A percentile compares a stretch with the other conserved stretches of the same genome.
Conservation (phyloP, 2,888 invertebrate genomes). For the Arenicola marina region DNA sequence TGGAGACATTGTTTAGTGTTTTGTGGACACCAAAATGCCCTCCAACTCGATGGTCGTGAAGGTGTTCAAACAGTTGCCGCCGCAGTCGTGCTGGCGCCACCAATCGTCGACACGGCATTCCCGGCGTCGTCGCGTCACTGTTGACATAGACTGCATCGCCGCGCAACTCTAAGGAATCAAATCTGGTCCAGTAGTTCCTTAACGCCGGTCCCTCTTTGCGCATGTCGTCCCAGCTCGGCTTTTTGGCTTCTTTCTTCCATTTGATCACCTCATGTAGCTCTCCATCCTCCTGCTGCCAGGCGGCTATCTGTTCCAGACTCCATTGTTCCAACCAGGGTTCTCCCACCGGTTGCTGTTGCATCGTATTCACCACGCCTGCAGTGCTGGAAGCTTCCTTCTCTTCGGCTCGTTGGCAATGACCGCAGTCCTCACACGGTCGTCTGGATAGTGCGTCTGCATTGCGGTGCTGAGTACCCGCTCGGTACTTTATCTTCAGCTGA, state of each 20-base stretch:
- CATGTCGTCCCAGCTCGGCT: not conserved
- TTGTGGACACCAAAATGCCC: not conserved
- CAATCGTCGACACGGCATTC: too few species aligned
- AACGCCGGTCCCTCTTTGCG: not conserved
- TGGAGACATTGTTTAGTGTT: not conserved
- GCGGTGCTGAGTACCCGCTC: constrained; percentile 16
- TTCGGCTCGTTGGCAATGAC: not conserved
- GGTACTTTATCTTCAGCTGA: constrained; percentile 16
- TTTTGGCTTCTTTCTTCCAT: not conserved
- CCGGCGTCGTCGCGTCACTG: too few species aligned
- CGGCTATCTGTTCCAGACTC: not conserved
- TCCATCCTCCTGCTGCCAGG: not conserved
- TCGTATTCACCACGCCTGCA: not conserved
- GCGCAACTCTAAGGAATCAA: too few species aligned
- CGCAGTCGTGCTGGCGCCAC: too few species aligned
- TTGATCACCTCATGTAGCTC: not conserved
- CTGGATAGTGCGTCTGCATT: constrained; percentile 20
- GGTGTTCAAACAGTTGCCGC: too few species aligned
- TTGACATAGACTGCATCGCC: too few species aligned
- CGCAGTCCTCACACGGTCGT: not conserved
- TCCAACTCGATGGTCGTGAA: not conserved
- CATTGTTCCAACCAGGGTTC: not conserved
- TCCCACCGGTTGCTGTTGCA: not conserved
- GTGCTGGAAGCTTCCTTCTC: not conserved
- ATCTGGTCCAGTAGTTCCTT: too few species aligned